phyloP scores from a whole-genome alignment of 1,140 invertebrate species.

The Steinernema khuongi region DNA sequence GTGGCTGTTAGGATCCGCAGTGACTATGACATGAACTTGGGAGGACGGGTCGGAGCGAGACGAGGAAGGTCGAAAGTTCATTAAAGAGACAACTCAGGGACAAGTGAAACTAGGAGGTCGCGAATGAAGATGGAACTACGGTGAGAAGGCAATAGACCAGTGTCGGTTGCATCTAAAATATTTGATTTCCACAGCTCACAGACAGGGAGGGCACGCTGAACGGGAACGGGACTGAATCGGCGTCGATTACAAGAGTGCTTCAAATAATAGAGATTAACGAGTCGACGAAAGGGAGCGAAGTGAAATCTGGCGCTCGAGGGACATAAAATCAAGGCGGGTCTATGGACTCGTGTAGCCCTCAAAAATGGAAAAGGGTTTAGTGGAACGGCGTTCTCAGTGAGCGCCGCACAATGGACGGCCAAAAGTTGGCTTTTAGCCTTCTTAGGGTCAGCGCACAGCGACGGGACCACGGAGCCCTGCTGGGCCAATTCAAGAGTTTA shows the following conservation, averaged over 20 bases:
- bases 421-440: too few relatives aligned
- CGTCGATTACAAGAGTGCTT: conserved; percentile 12
- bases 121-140: background rate
- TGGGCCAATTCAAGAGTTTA: too few relatives aligned
- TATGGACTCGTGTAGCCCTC: conserved; percentile 9
- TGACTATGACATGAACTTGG: conserved; percentile 20
- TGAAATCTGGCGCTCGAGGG: conserved; percentile 12
- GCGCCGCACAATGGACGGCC: too few relatives aligned
- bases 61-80: background rate
- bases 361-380: conserved; percentile 11
- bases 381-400: too few relatives aligned
- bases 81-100: background rate
- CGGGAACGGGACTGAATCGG: background rate
- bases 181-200: background rate
- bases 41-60: background rate
- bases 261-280: conserved; percentile 17
- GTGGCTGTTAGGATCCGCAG: conserved; percentile 2
- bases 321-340: conserved; percentile 16
- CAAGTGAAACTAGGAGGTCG: background rate
- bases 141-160: background rate
- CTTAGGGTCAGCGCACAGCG: too few relatives aligned
- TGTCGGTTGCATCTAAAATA: conserved; percentile 3
- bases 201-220: background rate
- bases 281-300: background rate
- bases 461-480: too few relatives aligned